A percentile compares a stretch with the other conserved stretches of the same genome.
Evolutionary conservation across 2,797 vertebrate genomes (phyloP).

Genomic region (Bovichtus diacanthus): DNA sequence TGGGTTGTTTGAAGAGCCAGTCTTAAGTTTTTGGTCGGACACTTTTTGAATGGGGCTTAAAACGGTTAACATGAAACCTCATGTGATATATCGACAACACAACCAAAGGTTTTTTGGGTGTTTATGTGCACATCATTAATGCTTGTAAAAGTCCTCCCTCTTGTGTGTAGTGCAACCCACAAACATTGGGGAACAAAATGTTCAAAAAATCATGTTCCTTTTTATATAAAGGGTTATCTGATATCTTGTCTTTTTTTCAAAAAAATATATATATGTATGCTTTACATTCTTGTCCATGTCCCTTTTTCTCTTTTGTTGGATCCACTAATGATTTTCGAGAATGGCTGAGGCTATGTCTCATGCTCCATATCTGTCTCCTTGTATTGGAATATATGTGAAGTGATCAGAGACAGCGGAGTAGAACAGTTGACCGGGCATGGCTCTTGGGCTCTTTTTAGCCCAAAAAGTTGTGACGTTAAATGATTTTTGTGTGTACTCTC

Average conservation of each 20-base stretch:
- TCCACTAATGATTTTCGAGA: slow-evolving; percentile 5
- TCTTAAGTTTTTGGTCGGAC: not conserved
- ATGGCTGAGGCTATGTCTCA: slow-evolving; percentile 29
- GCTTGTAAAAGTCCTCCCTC: not conserved
- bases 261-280: too few species aligned
- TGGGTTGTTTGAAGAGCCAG: slow-evolving; percentile 14
- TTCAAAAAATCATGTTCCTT: not conserved
- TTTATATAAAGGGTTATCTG: not conserved
- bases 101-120: not conserved
- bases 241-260: not conserved
- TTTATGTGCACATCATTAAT: not conserved
- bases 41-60: not conserved
- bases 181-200: not conserved
- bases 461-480: slow-evolving; percentile 8
- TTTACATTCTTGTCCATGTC: not conserved
- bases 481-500: not conserved
- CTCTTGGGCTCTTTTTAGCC: slow-evolving; percentile 10
- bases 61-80: not conserved
- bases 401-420: slow-evolving; percentile 24
- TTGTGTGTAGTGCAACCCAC: not conserved
- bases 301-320: not conserved
- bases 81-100: not conserved
- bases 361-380: slow-evolving; percentile 71
- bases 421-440: slow-evolving; percentile 16
- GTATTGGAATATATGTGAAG: slow-evolving; percentile 17